Base-by-base conservation (phyloP, 2,888 invertebrate species). In the Cheilosia vernalis region DNA sequence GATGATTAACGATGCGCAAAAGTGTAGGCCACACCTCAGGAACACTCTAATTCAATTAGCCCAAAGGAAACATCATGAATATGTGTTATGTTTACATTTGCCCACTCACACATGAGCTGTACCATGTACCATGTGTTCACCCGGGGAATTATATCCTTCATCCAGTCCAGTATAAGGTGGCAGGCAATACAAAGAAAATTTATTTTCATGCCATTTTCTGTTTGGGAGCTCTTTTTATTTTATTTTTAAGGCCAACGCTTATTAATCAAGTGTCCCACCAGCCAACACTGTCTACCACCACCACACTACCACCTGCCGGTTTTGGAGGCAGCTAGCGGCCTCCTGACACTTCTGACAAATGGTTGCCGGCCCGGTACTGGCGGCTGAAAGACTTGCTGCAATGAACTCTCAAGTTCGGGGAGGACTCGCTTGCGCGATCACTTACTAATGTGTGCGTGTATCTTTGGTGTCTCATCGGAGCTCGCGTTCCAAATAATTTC, bases 21-120 rank as follows among this genome's bases (percentile, higher is more conserved):
- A 72, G 85, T 85, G 85, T 85, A 81, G 76, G 81, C 80, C 85
- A 85, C 85, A 85, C 85, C 85, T 85, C 56, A 56, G 56, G 72
- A 81, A 85, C 76, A 67, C 76, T 85, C 81, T 85, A 72, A 85
- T 85, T 85, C 81, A 85, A 85, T 85, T 85, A 85, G 67, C 80
- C 66, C 61, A 80, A 66, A 85, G 85, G 81, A 77, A 72, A 67
- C 81, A 66, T 44, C 81, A 85, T 61, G 56, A 76, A 70, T 30
- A 53, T 76, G 73, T 76, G 73, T 63, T 63, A 63, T 80, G 69
- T 77, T 81, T 81, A 72, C 60, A 79, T 76, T 76, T 53, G 51
- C 56, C 58, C 51, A 60, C 64, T 76, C 70, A 51, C 60, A 66
- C 51, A 42, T 58, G 37, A 27, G 30, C 19, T 30, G 33, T 1